Conservation (phyloP, 2,113 vertebrate genomes). For the Thalassarche chlororhynchos region DNA sequence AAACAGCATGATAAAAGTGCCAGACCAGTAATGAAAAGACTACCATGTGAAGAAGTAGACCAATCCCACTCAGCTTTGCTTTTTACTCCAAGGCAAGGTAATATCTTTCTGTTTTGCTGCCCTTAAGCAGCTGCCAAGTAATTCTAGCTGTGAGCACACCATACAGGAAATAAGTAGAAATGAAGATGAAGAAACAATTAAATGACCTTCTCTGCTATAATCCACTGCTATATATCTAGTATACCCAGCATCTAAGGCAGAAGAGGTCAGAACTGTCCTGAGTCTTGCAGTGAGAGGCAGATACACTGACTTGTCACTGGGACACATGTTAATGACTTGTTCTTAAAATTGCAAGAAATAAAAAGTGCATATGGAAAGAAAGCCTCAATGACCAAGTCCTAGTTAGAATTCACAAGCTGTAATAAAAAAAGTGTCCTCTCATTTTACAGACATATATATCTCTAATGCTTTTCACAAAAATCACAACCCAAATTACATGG, state of each 20-base stretch:
- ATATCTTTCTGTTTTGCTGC: not conserved
- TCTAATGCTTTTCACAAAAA: not conserved
- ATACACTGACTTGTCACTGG: not conserved
- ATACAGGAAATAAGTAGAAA: not conserved
- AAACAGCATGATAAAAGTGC: not conserved
- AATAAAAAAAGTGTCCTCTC: not conserved
- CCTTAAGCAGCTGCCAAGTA: not conserved
- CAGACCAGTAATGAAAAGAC: not conserved
- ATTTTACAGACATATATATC: not conserved
- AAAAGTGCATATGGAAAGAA: not conserved
- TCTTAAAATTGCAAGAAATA: not conserved
- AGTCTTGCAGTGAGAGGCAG: not conserved
- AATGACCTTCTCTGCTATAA: not conserved
- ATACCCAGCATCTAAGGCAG: not conserved
- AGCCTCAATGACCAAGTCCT: not conserved
- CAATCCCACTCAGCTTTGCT: not conserved
- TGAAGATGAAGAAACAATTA: not conserved
- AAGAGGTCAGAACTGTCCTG: not conserved
- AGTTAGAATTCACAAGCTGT: not conserved
- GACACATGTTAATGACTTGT: not conserved
- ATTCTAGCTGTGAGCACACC: not conserved
- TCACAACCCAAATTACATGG: not conserved
- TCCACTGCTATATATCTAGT: not conserved
- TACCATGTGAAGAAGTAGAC: not conserved
- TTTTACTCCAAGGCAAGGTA: not conserved